phyloP scores from a whole-genome alignment of 2,888 invertebrate genomes.

The Antheraea assamensis region DNA sequence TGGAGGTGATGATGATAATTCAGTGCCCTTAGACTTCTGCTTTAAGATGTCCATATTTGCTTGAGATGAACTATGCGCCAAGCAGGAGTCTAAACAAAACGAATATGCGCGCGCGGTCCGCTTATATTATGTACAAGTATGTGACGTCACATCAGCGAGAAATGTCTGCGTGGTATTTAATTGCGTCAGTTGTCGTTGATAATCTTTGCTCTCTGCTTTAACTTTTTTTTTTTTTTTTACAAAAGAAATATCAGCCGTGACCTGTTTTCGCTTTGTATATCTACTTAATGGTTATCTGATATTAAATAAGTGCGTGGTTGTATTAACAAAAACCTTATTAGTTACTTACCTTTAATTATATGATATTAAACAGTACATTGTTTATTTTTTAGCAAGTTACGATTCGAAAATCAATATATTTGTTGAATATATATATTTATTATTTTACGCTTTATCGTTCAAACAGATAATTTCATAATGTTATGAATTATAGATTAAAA shows the following conservation, averaged over 20 bases:
- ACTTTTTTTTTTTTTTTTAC: background rate
- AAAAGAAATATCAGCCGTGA: background rate
- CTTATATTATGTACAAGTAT: conserved; percentile 1
- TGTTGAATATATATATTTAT: too few relatives aligned
- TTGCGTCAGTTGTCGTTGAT: conserved; percentile 7
- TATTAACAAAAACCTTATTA: background rate
- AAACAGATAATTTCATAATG: too few relatives aligned
- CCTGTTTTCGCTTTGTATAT: background rate
- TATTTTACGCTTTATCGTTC: too few relatives aligned
- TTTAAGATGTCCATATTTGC: conserved; percentile 9
- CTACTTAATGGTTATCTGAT: background rate
- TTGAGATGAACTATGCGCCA: background rate
- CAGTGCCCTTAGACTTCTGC: background rate
- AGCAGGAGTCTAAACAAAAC: background rate
- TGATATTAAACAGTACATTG: too few relatives aligned
- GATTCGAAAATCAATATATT: too few relatives aligned
- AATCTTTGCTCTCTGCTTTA: conserved; percentile 6
- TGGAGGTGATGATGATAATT: conserved; percentile 21
- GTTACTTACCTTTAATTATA: too few relatives aligned
- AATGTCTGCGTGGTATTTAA: conserved; percentile 7
- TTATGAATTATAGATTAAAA: too few relatives aligned
- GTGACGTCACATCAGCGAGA: background rate
- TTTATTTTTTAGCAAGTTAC: background rate
- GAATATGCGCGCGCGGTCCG: background rate
- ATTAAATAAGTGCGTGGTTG: background rate